A percentile compares a stretch with the other conserved stretches of the same genome.
These are phyloP conservation scores for Nylanderia fulva DNA, from an alignment of 1,140 invertebrate genomes.

Conservation along the genomic window DNA sequence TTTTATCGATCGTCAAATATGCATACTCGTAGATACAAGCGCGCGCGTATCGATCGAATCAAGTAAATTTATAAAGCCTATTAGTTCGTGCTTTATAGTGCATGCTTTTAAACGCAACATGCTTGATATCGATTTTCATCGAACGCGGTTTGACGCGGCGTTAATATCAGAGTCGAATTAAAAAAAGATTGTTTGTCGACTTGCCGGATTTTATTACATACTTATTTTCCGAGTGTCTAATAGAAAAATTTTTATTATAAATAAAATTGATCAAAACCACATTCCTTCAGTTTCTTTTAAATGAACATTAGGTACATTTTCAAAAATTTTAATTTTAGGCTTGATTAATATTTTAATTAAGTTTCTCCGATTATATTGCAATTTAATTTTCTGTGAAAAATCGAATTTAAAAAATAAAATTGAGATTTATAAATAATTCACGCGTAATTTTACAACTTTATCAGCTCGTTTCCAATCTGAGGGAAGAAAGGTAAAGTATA, in stretches of 20 bases:
- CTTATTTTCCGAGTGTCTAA: neutral
- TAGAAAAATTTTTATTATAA: neutral
- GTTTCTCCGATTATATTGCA: neutral
- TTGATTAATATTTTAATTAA: neutral
- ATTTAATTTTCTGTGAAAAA: neutral
- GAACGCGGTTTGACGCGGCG: neutral
- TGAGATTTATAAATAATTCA: neutral
- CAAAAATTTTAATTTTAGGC: neutral
- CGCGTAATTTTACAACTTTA: slow-evolving; percentile 9
- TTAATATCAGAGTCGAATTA: neutral
- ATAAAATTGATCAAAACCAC: neutral
- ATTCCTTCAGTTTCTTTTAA: neutral
- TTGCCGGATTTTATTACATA: neutral
- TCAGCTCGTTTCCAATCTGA: slow-evolving; percentile 57
- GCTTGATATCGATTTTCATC: slow-evolving; percentile 3
- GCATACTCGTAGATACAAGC: neutral
- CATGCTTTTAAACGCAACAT: neutral
- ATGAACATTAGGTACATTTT: neutral
- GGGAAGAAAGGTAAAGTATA: slow-evolving; percentile 32
- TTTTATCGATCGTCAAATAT: slow-evolving; percentile 46
- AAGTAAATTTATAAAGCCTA: slow-evolving; percentile 48
- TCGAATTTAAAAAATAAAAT: neutral
- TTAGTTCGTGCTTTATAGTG: slow-evolving; percentile 6
- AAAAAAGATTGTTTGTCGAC: neutral
- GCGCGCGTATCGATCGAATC: slow-evolving; percentile 13